Percentiles rank a stretch among this genome's conserved stretches.
phyloP scores from a whole-genome alignment of 1,140 invertebrate genomes.

The Stenopsyche tienmushanensis region DNA sequence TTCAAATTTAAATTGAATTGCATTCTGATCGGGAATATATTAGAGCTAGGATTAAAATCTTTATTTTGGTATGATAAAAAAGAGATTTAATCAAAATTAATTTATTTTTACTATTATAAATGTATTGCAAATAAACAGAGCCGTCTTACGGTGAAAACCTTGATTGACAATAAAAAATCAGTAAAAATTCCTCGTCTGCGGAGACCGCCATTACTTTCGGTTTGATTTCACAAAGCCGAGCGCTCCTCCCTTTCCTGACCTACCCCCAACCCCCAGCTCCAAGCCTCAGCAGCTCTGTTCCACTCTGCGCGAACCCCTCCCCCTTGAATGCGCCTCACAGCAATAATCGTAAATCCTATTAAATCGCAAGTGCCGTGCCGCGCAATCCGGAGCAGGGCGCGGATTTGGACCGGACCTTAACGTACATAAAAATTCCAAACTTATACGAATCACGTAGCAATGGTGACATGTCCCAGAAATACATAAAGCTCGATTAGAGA shows the following conservation, averaged over 20 bases:
- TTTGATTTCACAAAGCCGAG: slow-evolving; percentile 41
- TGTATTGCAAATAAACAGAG: slow-evolving; percentile 2
- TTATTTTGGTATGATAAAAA: too few species aligned
- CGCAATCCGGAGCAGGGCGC: slow-evolving; percentile 35
- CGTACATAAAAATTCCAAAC: slow-evolving; percentile 21
- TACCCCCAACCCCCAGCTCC: slow-evolving; percentile 4
- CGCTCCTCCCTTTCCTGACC: slow-evolving; percentile 8
- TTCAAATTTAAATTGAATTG: too few species aligned
- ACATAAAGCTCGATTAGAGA: too few species aligned
- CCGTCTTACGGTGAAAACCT: slow-evolving; percentile 15
- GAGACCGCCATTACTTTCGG: slow-evolving; percentile 41
- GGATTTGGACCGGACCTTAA: slow-evolving; percentile 37
- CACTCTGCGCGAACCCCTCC: background rate
- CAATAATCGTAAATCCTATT: slow-evolving; percentile 45
- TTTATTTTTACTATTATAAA: too few species aligned
- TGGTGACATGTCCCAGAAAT: too few species aligned
- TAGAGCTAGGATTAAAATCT: too few species aligned
- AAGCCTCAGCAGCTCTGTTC: slow-evolving; percentile 2
- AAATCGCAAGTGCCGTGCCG: slow-evolving; percentile 46
- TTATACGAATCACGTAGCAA: too few species aligned
- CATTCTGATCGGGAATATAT: too few species aligned
- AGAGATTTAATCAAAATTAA: too few species aligned
- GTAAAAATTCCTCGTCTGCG: slow-evolving; percentile 38
- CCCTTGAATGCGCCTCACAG: slow-evolving; percentile 20
- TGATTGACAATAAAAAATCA: slow-evolving; percentile 42